phyloP scores from a whole-genome alignment of 2,888 invertebrate genomes.

The Ormyrus pomaceus region DNA sequence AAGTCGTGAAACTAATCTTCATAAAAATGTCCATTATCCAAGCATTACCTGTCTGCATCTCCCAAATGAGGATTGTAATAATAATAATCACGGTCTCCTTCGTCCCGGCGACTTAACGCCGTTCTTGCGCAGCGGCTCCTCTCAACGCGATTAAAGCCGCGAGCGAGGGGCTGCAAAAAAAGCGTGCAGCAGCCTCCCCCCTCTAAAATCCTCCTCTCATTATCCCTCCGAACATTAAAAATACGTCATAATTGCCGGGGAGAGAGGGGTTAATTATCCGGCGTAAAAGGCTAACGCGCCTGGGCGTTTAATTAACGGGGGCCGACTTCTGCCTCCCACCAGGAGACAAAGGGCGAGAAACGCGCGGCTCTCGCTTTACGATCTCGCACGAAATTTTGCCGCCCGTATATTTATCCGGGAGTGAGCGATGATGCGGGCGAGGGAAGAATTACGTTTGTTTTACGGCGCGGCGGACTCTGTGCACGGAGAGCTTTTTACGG shows the following conservation, averaged over 20 bases:
- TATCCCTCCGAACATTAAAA: background rate
- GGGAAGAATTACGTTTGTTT: constrained; percentile 9
- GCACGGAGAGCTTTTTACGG: background rate
- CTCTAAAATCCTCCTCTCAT: too few species aligned
- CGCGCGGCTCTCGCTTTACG: too few species aligned
- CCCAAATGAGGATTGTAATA: too few species aligned
- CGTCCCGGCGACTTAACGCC: too few species aligned
- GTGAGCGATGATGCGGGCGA: background rate
- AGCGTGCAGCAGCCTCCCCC: background rate
- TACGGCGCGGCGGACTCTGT: background rate
- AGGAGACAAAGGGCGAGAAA: too few species aligned
- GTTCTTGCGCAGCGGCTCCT: too few species aligned
- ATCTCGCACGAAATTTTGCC: background rate
- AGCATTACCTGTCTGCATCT: too few species aligned
- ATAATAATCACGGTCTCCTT: too few species aligned
- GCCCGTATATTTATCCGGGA: background rate
- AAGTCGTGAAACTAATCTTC: too few species aligned
- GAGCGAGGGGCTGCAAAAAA: background rate
- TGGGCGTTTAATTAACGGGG: constrained; percentile 22
- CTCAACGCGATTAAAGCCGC: background rate
- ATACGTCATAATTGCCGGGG: constrained; percentile 20
- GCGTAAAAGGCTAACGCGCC: constrained; percentile 22
- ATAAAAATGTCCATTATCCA: too few species aligned
- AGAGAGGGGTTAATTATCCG: constrained; percentile 1
- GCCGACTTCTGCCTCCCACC: background rate